phyloP scores from a whole-genome alignment of 2,888 invertebrate genomes.

The Stegana nigrithorax region DNA sequence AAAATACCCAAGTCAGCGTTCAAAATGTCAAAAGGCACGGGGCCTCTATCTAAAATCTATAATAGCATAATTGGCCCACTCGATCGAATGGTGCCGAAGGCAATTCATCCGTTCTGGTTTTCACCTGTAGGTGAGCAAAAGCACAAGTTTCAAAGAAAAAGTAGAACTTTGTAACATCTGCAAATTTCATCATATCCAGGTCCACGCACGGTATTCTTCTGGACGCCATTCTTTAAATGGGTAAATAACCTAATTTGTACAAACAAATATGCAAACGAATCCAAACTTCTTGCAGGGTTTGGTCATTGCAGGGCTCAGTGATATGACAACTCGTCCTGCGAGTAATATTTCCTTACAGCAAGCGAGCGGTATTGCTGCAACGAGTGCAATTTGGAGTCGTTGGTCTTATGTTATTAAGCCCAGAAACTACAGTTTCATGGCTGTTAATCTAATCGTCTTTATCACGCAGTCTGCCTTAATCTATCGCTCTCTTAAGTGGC shows the following conservation, averaged over 20 bases:
- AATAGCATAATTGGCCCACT: slow-evolving; percentile 34
- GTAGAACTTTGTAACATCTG: background rate
- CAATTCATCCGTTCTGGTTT: slow-evolving; percentile 45
- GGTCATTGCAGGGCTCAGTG: slow-evolving; percentile 83
- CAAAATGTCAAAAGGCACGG: slow-evolving; percentile 39
- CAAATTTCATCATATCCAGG: background rate
- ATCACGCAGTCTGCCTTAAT: slow-evolving; percentile 7
- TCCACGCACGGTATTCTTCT: slow-evolving; percentile 12
- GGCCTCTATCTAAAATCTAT: slow-evolving; percentile 42
- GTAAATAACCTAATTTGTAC: slow-evolving; percentile 30
- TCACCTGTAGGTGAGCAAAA: slow-evolving; percentile 48
- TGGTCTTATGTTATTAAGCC: slow-evolving; percentile 18
- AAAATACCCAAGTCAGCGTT: no score
- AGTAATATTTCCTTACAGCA: slow-evolving; percentile 85
- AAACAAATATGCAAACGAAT: background rate
- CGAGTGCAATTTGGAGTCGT: slow-evolving; percentile 19
- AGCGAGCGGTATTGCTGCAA: slow-evolving; percentile 72
- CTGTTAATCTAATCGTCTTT: slow-evolving; percentile 18
- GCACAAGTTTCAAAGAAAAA: no score
- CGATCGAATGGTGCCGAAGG: slow-evolving; percentile 44
- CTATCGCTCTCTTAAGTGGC: background rate
- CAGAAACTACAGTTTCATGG: slow-evolving; percentile 11
- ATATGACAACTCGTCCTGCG: slow-evolving; percentile 82
- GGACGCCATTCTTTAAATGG: slow-evolving; percentile 50
- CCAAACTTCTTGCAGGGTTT: slow-evolving; percentile 23